Percentiles rank a stretch among this genome's conserved stretches.
Evolutionary conservation across 2,797 vertebrate species (phyloP).

Genomic region (Platyrinchus mystaceus): DNA sequence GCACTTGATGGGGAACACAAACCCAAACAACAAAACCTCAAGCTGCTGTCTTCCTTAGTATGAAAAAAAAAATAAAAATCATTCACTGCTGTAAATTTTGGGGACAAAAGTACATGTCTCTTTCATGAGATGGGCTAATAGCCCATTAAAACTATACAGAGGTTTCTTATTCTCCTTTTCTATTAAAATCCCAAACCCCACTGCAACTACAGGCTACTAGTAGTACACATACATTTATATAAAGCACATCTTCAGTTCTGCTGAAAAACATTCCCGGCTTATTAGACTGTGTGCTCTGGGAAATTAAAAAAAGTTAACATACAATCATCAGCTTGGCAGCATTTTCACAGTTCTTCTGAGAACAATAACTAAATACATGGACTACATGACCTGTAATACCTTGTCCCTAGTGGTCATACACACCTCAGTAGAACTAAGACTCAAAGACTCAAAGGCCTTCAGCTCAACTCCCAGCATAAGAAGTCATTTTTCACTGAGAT

Average conservation of each 20-base stretch:
- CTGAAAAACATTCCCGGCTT: background rate
- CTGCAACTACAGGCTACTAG: background rate
- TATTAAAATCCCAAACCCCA: background rate
- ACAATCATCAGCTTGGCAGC: background rate
- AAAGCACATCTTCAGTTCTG: background rate
- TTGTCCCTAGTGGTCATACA: background rate
- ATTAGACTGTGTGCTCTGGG: background rate
- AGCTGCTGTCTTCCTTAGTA: background rate
- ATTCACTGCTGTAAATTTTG: background rate
- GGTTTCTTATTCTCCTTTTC: background rate
- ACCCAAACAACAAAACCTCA: background rate
- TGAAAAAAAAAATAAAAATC: background rate
- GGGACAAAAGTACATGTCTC: background rate
- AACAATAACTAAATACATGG: background rate
- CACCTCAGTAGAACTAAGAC: background rate
- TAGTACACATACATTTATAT: background rate
- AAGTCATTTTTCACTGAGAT: background rate
- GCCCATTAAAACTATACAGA: background rate
- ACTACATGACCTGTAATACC: background rate
- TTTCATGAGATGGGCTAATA: background rate
- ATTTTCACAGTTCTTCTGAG: background rate
- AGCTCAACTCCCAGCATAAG: background rate
- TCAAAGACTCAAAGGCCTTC: background rate
- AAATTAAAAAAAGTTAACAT: background rate
- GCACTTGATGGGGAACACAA: background rate